Evolutionary conservation across 2,888 invertebrate species (phyloP).

Genomic region (Epinotia nisella): DNA sequence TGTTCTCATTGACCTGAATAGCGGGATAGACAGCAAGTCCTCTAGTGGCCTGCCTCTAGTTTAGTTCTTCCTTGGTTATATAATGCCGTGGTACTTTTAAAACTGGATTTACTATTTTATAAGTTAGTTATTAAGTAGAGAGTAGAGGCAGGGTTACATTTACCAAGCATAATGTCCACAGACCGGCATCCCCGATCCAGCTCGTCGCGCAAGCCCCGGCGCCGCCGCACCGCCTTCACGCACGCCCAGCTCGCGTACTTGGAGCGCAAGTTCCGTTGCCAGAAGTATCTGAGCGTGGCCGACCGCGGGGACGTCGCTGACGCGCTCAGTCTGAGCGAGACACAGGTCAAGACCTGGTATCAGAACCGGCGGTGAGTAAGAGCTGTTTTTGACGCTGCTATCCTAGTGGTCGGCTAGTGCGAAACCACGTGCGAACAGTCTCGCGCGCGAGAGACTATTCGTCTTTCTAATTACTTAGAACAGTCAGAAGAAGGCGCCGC

Average conservation of each 20-base stretch:
- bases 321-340: conserved; percentile 94
- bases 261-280: conserved; percentile 96
- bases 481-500: conserved; percentile 94
- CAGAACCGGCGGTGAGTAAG: conserved; percentile 91
- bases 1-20: too few species aligned
- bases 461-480: conserved; percentile 87
- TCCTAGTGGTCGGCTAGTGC: too few species aligned
- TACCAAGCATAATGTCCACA: conserved; percentile 52
- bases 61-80: too few species aligned
- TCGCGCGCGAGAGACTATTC: conserved; percentile 82
- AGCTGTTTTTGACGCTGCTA: not conserved
- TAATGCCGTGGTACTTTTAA: too few species aligned
- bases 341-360: conserved; percentile 98
- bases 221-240: conserved; percentile 95
- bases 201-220: conserved; percentile 88
- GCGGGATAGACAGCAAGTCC: too few species aligned
- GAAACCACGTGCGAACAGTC: too few species aligned
- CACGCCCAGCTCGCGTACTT: conserved; percentile 96
- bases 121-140: too few species aligned
- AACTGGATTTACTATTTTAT: too few species aligned
- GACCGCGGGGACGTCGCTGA: conserved; percentile 97
- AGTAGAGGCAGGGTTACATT: too few species aligned
- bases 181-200: conserved; percentile 51
- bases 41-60: too few species aligned
- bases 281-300: conserved; percentile 97